phyloP scores from a whole-genome alignment of 1,140 invertebrate species.

The Cataglyphis hispanica region DNA sequence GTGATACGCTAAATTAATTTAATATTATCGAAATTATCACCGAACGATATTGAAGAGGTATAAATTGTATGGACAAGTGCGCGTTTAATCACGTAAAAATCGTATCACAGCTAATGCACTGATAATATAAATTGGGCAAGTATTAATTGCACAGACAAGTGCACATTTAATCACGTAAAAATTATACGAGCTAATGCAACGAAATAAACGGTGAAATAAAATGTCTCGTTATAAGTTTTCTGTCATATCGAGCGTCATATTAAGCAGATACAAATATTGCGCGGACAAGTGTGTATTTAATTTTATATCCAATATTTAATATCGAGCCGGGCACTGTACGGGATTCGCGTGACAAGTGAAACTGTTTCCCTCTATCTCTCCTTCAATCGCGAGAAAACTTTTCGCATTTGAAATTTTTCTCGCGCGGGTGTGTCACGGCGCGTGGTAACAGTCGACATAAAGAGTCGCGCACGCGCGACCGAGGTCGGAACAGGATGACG shows the following conservation, averaged over 20 bases:
- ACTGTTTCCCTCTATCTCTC: too few relatives aligned
- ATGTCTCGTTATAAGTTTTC: conserved; percentile 34
- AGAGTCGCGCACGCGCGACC: conserved; percentile 4
- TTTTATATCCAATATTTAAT: conserved; percentile 24
- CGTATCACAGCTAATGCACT: background rate
- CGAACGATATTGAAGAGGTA: background rate
- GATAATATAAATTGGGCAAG: conserved; percentile 40
- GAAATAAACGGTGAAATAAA: conserved; percentile 38
- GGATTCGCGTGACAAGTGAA: background rate
- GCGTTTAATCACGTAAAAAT: conserved; percentile 45
- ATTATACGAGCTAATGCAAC: conserved; percentile 24
- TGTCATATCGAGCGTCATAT: conserved; percentile 30
- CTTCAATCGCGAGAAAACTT: background rate
- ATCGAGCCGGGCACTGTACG: background rate
- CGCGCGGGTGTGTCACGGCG: conserved; percentile 34
- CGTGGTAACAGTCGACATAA: conserved; percentile 53
- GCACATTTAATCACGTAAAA: conserved; percentile 44
- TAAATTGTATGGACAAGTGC: conserved; percentile 27
- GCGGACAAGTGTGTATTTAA: conserved; percentile 24
- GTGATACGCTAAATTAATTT: conserved; percentile 13
- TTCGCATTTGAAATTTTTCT: conserved; percentile 33
- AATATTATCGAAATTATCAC: conserved; percentile 31
- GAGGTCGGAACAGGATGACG: conserved; percentile 79
- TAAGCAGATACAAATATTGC: conserved; percentile 23
- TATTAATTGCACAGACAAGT: conserved; percentile 46